Evolutionary conservation across 1,140 invertebrate species (phyloP).

Genomic region (Wiebesia pumilae): DNA sequence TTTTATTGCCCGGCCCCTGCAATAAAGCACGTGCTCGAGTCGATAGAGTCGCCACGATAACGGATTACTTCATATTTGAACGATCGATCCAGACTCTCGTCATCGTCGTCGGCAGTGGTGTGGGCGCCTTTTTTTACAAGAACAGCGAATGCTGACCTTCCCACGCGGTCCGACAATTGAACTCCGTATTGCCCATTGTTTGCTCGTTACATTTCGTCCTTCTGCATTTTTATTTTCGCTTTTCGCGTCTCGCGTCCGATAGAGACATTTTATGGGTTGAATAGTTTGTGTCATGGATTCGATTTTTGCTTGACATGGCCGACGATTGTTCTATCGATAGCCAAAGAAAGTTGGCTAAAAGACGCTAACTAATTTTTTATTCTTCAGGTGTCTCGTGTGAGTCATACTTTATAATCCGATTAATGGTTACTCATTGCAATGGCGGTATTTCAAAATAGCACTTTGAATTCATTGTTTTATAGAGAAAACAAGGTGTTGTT

Average conservation of each 20-base stretch:
- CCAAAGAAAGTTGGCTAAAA: not conserved
- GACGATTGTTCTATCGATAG: constrained; percentile 16
- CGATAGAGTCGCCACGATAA: constrained; percentile 15
- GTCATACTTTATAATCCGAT: not conserved
- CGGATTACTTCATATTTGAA: constrained; percentile 46
- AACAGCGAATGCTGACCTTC: constrained; percentile 22
- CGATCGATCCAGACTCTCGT: constrained; percentile 39
- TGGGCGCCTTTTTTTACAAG: not conserved
- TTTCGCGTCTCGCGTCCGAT: not conserved
- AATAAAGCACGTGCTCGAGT: not conserved
- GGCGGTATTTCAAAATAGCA: not conserved
- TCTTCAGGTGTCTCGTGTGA: not conserved
- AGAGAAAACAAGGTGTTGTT: not conserved
- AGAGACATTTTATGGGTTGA: constrained; percentile 21
- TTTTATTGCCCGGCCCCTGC: constrained; percentile 15
- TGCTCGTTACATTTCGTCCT: constrained; percentile 12
- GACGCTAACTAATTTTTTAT: not conserved
- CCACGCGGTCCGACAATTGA: constrained; percentile 13
- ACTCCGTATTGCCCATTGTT: constrained; percentile 12
- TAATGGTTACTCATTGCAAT: not conserved
- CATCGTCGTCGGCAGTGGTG: not conserved
- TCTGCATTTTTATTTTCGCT: not conserved
- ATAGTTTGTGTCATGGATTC: not conserved
- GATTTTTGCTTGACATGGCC: not conserved
- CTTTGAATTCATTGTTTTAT: not conserved